Base-by-base conservation (phyloP, 2,113 vertebrate species). In the Salvelinus sp. region DNA sequence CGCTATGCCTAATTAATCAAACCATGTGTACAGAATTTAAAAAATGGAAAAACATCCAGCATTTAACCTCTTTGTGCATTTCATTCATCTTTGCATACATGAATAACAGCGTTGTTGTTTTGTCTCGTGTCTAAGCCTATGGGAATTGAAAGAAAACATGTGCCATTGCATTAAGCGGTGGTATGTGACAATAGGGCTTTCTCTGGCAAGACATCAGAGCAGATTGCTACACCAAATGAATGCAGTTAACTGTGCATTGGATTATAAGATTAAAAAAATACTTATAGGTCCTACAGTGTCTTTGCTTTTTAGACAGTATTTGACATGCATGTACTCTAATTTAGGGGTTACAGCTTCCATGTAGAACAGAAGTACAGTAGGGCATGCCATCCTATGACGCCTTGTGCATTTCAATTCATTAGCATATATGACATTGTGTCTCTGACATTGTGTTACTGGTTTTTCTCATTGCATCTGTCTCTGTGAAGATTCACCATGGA, bases 1-100 rank as follows among this genome's bases (percentile, higher is more conserved):
- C 66, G 73, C 50, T 64, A 79, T 86, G 84, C 83, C 78, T 82
- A 86, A 92, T 91, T 80, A 85, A 87, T 86, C 88, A 89, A 74
- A 79, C 81, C 79, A 84, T 85, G 86, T 88, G 87, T 90, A 77
- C 70, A 20, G 62, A 9, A 25, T 50, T 23, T 13, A 4, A 62
- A 3, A 57, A 62, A 20, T 60, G 62, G 63, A 69, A 74, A 70
- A 68, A 54, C 74, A 77, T 65, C 44, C 71, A 76, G 54, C 48
- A 70, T 71, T 85, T 84, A 82, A 86, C 75, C 71, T 83, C 68
- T 75, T 66, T 73, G 74, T 82, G 68, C 4, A 7, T 74, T 73
- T 70, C 77, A 76, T 85, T 84, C 68, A 86, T 89, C 77, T 76
- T 72, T 30, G 7, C 74, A 67, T 30, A 48, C 12, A 63, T 69